Evolutionary conservation across 2,113 vertebrate genomes (phyloP), one percentile per base, ranked within the genome.

Genomic region (Hystrix brachyura): DNA sequence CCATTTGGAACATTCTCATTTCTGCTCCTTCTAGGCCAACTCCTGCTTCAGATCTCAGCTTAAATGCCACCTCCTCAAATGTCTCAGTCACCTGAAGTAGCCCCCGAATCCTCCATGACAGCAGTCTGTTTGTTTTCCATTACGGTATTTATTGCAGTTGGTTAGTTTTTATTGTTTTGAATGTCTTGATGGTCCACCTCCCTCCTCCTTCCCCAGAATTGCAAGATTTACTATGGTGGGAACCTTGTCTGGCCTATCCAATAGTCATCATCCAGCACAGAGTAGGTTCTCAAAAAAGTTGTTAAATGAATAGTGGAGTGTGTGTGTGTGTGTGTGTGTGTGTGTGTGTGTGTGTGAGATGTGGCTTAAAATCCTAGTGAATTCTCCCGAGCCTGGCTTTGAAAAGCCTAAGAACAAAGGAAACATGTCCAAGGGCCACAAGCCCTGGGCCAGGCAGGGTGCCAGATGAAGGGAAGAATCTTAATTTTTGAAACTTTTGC

Each of bases 1-100:
- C 57, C 51, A 81, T n/a, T 34, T 82, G 59, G 59, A 91, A 94
- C 76, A 67, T 88, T 85, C 59, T 91, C 83, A 38, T 43, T 69
- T 90, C 51, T 86, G 7, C 62, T 62, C 46, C 60, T 62, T 62
- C 86, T 14, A 14, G 82, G 62, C 55, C 17, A 53, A 38, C 27
- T 83, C 14, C 78, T 83, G 72, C 43, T 86, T 62, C 79, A 72
- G 43, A 64, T 15, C 78, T 91, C 64, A 71, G 71, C 12, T 65
- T n/a, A 78, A 93, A 91, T 34, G 38, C 29, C 72, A 84, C 51
- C 57, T 83, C 51, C 32, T 80, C 21, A 64, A 60, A 57, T 34
- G 71, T 90, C n/a, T 46, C 46, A 53, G 27, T 48, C 32, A 21
- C 62, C 62, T 29, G 2, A 64, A 80, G 79, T 1, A 29, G 93